phyloP scores from a whole-genome alignment of 2,888 invertebrate species.

The Anaspis maculata region DNA sequence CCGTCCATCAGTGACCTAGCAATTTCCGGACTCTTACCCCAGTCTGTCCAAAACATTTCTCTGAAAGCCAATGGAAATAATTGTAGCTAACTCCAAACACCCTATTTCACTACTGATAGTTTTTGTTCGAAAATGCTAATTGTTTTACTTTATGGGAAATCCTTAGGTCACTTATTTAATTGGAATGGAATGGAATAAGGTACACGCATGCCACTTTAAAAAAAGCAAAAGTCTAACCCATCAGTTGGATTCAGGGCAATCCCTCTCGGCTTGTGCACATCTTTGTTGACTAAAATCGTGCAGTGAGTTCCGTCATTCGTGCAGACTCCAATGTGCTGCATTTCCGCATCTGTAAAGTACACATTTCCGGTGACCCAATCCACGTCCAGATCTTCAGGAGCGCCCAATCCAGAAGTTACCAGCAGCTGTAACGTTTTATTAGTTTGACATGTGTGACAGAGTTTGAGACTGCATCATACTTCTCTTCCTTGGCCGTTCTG shows the following conservation, averaged over 20 bases:
- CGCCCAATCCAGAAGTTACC: slow-evolving; percentile 58
- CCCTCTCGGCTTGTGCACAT: slow-evolving; percentile 58
- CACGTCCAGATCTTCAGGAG: slow-evolving; percentile 66
- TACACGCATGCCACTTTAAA: too few relatives aligned
- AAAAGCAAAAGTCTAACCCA: slow-evolving; percentile 46
- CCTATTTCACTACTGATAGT: too few relatives aligned
- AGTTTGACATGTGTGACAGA: too few relatives aligned
- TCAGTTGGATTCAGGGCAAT: slow-evolving; percentile 59
- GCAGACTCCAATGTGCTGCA: slow-evolving; percentile 68
- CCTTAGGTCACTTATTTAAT: too few relatives aligned
- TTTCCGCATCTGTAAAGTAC: slow-evolving; percentile 69
- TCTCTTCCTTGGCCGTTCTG: slow-evolving; percentile 55
- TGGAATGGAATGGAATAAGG: too few relatives aligned
- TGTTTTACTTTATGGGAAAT: too few relatives aligned
- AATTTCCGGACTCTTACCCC: slow-evolving; percentile 67
- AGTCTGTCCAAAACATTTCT: slow-evolving; percentile 88
- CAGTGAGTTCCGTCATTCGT: slow-evolving; percentile 58
- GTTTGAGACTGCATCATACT: too few relatives aligned
- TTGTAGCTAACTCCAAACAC: too few relatives aligned
- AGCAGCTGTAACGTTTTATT: slow-evolving; percentile 43
- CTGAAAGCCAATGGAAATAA: slow-evolving; percentile 50
- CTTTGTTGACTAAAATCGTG: slow-evolving; percentile 52
- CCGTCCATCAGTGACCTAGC: slow-evolving; percentile 84
- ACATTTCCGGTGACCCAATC: slow-evolving; percentile 75
- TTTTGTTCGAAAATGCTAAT: too few relatives aligned